A percentile compares a stretch with the other conserved stretches of the same genome.
Conservation (phyloP, 2,113 vertebrate genomes). For the Ranitomeya imitator region DNA sequence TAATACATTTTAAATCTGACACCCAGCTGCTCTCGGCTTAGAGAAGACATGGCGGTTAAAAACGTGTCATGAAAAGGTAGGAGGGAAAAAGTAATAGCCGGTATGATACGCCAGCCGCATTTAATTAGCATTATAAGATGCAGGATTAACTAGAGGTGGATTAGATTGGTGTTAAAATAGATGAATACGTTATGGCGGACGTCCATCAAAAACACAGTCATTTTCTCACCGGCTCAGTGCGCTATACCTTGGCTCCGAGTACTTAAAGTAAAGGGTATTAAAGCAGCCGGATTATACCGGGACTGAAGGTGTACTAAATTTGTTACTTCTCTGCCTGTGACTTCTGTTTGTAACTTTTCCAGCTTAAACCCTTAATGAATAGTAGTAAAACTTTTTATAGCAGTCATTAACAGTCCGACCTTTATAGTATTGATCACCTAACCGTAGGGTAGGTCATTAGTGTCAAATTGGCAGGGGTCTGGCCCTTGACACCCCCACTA, state of each 20-base stretch:
- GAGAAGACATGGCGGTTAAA: not conserved
- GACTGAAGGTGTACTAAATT: not conserved
- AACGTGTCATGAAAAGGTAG: not conserved
- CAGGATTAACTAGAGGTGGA: not conserved
- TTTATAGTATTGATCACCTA: too few species aligned
- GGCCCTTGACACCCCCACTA: too few species aligned
- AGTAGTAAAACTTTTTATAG: too few species aligned
- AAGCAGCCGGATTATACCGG: not conserved
- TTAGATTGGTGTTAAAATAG: not conserved
- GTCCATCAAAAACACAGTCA: not conserved
- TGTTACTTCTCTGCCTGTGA: not conserved
- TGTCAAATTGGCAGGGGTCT: too few species aligned
- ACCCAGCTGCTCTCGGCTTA: conserved; percentile 14
- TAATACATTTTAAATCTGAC: conserved; percentile 24
- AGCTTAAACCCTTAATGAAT: not conserved
- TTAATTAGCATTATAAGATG: conserved; percentile 1
- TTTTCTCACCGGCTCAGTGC: not conserved
- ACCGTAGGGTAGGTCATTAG: too few species aligned
- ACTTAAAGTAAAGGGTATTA: not conserved
- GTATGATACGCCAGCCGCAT: not conserved
- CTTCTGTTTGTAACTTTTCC: not conserved
- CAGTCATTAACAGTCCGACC: too few species aligned
- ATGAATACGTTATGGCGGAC: not conserved
- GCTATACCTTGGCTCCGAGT: not conserved
- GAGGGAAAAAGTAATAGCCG: not conserved